Percentiles rank a stretch among this genome's conserved stretches.
phyloP scores from a whole-genome alignment of 2,113 vertebrate species.

The Rhagologus leucostigma region DNA sequence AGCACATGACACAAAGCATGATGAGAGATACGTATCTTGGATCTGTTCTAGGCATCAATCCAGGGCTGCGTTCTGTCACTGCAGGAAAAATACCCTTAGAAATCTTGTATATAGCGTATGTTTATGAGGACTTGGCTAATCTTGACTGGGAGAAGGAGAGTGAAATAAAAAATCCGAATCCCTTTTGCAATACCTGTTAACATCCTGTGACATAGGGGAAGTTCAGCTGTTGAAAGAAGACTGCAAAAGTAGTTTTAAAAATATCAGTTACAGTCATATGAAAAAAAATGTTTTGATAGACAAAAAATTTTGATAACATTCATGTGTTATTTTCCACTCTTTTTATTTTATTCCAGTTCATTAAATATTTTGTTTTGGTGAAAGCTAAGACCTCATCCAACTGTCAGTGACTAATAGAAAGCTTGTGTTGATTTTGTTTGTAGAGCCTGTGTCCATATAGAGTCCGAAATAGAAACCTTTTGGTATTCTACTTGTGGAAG shows the following conservation, averaged over 20 bases:
- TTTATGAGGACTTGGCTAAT: background rate
- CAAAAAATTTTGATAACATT: background rate
- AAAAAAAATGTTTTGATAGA: background rate
- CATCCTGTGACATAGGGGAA: background rate
- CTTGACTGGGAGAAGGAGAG: background rate
- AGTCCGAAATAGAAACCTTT: background rate
- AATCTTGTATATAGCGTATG: background rate
- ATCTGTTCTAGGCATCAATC: slow-evolving; percentile 1
- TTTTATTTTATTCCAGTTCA: background rate
- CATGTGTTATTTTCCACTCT: background rate
- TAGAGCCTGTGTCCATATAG: background rate
- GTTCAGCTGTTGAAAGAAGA: background rate
- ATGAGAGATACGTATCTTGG: slow-evolving; percentile 33
- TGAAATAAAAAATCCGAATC: background rate
- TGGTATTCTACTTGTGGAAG: background rate
- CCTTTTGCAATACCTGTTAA: background rate
- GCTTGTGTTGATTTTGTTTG: background rate
- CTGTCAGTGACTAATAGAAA: background rate
- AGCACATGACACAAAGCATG: slow-evolving; percentile 40
- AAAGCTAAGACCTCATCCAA: background rate
- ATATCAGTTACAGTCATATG: background rate
- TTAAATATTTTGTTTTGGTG: background rate
- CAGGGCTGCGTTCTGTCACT: background rate
- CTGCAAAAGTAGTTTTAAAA: background rate
- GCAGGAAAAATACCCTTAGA: background rate